A percentile compares a stretch with the other conserved stretches of the same genome.
phyloP scores from a whole-genome alignment of 2,888 invertebrate genomes.

The Leptodirus hochenwartii region DNA sequence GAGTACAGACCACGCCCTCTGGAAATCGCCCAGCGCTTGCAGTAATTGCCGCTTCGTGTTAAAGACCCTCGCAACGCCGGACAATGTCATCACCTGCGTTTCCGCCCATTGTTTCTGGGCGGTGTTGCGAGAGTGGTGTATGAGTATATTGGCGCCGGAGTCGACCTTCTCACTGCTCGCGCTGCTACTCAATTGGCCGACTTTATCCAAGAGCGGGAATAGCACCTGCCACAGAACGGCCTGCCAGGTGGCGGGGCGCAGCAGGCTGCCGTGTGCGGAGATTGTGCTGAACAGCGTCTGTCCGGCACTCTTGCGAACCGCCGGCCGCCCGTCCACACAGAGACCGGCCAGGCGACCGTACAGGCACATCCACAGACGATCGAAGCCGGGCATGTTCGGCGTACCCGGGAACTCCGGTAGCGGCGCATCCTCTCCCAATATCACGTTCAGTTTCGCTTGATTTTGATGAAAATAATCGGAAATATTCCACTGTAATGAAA shows the following conservation, averaged over 20 bases:
- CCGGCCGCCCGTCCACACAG: slow-evolving; percentile 89
- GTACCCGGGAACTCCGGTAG: slow-evolving; percentile 73
- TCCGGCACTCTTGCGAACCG: slow-evolving; percentile 90
- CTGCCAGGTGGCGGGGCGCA: slow-evolving; percentile 83
- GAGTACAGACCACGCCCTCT: slow-evolving; percentile 81
- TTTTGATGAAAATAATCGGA: slow-evolving; percentile 96
- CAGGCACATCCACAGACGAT: slow-evolving; percentile 91
- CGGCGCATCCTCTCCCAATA: slow-evolving; percentile 53
- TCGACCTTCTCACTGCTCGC: slow-evolving; percentile 69
- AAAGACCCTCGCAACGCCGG: slow-evolving; percentile 84
- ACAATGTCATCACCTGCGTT: slow-evolving; percentile 80
- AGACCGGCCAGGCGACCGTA: slow-evolving; percentile 75
- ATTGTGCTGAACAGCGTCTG: slow-evolving; percentile 97
- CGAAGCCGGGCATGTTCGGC: slow-evolving; percentile 72
- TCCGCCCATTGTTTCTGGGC: slow-evolving; percentile 99
- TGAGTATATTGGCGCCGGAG: slow-evolving; percentile 78
- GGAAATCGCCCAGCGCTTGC: slow-evolving; percentile 75
- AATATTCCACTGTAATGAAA: slow-evolving; percentile 78
- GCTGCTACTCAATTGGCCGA: slow-evolving; percentile 52
- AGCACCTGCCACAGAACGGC: slow-evolving; percentile 89
- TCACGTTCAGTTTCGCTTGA: slow-evolving; percentile 62
- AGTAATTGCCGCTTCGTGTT: slow-evolving; percentile 78
- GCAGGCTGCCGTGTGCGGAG: slow-evolving; percentile 80
- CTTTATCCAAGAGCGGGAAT: slow-evolving; percentile 87
- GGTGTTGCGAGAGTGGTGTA: slow-evolving; percentile 96